Base-by-base conservation (phyloP, 2,888 invertebrate genomes). In the Torymus aiolomorphi region DNA sequence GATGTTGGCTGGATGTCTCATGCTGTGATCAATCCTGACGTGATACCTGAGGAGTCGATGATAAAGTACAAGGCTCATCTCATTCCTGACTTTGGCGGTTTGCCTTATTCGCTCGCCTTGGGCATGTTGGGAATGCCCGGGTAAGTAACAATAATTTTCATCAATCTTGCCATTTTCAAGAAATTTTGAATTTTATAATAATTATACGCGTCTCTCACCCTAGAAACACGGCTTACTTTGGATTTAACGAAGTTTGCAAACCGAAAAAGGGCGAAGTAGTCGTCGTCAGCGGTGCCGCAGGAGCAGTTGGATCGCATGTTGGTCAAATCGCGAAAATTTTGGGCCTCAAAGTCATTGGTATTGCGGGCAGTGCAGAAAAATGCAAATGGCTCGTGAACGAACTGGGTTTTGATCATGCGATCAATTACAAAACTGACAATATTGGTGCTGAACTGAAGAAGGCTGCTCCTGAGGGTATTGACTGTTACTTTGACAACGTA, bases 401-500 rank as follows among this genome's bases (percentile, higher is more conserved):
- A 71, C 88, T 95, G 1, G 93, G 93, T 5, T 95, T 95, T 86
- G 94, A 96, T 87, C 88, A 91, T 82, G 94, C 93, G 14, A 94
- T 94, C 81, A 96, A 96, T 90, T 96, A 96, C 89, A 96, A 95
- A 89, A 94, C 92, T 1, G 91, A 89, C 10, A 88, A 94, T 85
- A 84, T 94, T 63, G 87, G 88, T 0, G 86, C 91, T 66, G 92
- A 92, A 62, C 89, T 96, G 14, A 92, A 92, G 82, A 91, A 93
- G 88, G 91, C 90, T 73, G 94, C 95, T 13, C 94, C 95, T 0
- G 90, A 94, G n/a, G 95, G 95, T 2, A 90, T 96, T 0, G 95
- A 96, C 86, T 94, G 95, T 86, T 96, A 94, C 86, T 96, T 95
- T 86, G 96, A 96, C 87, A 96, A 95, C 88, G 95, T 95, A 90